Evolutionary conservation across 2,113 vertebrate genomes (phyloP), one percentile per base, ranked within the genome.

Genomic region (Nesoenas mayeri): DNA sequence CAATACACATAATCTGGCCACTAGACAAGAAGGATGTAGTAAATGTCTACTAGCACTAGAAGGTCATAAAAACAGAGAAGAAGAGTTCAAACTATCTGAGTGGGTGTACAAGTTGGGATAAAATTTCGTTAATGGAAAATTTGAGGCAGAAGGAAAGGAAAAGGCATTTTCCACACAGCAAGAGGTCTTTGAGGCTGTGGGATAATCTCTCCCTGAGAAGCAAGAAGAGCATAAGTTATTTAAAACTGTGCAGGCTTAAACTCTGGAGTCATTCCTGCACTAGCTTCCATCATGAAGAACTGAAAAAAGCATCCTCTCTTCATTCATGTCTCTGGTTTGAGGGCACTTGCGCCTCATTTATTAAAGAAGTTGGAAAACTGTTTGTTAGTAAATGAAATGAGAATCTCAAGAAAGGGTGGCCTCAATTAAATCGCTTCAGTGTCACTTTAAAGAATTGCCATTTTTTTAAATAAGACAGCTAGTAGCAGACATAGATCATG

Each of bases 141-240:
- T 1, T 96, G 95, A 96, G 75, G 69, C 95, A 91, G 75, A 88
- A 84, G 51, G 72, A 83, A 91, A 91, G 72, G 51, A 94, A 93
- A 88, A 96, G 47, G 50, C 82, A 71, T 94, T 93, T 95, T 93
- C 89, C 75, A 94, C 42, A 60, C 32, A 66, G 62, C 26, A 77
- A 93, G 82, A 94, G 69, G 72, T 86, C 85, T 92, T 67, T 79
- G 77, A 84, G 89, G 44, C 83, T 92, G 73, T 93, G 89, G 84
- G 86, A 94, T 89, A 89, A 21, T 95, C 13, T 70, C 15, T 91
- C 56, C 26, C 42, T 90, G 61, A 86, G 85, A 94, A 86, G 38
- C 11, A 57, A 19, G 26, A 78, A 93, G 32, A 93, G 24, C 3
- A 0, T 42, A 77, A 82, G 29, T 34, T 42, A 83, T 90, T 66